Percentiles rank a stretch among this genome's conserved stretches.
phyloP scores from a whole-genome alignment of 2,888 invertebrate species.

The Diloba caeruleocephala region DNA sequence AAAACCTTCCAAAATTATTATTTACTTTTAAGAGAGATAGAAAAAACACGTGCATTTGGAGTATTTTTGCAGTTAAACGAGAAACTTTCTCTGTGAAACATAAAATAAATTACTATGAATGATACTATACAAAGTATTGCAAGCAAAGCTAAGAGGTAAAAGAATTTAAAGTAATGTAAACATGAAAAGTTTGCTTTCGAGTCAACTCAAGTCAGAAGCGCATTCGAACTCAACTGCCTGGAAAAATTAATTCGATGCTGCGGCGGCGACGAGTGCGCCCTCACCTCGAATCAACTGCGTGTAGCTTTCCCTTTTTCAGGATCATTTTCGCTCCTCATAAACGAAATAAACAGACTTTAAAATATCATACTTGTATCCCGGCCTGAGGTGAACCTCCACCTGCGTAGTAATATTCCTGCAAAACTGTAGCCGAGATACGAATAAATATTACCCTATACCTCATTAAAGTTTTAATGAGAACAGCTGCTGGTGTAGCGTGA shows the following conservation, averaged over 20 bases:
- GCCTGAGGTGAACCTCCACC: constrained; percentile 40
- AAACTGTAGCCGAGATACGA: constrained; percentile 48
- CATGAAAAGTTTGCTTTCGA: constrained; percentile 87
- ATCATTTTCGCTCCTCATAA: constrained; percentile 72
- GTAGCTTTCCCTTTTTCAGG: constrained; percentile 66
- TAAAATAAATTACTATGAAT: constrained; percentile 69
- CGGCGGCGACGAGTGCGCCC: constrained; percentile 67
- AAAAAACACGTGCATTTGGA: constrained; percentile 27
- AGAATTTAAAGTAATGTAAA: constrained; percentile 86
- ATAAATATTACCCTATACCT: constrained; percentile 55
- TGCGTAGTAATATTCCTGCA: constrained; percentile 50
- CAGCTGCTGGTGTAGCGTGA: constrained; percentile 47
- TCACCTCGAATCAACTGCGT: constrained; percentile 52
- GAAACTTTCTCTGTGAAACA: constrained; percentile 59
- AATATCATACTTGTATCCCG: constrained; percentile 63
- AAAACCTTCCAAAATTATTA: constrained; percentile 27
- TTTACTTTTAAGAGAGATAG: constrained; percentile 16
- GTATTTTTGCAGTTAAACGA: constrained; percentile 28
- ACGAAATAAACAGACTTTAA: constrained; percentile 68
- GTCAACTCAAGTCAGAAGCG: constrained; percentile 84
- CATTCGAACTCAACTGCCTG: constrained; percentile 87
- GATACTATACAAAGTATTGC: constrained; percentile 79
- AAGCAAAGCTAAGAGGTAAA: constrained; percentile 80
- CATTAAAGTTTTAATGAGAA: constrained; percentile 64
- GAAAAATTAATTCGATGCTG: constrained; percentile 86